A percentile compares a stretch with the other conserved stretches of the same genome.
These are phyloP conservation scores for Coptodon rendalli DNA, from an alignment of 2,113 vertebrate genomes.

Conservation along the genomic window DNA sequence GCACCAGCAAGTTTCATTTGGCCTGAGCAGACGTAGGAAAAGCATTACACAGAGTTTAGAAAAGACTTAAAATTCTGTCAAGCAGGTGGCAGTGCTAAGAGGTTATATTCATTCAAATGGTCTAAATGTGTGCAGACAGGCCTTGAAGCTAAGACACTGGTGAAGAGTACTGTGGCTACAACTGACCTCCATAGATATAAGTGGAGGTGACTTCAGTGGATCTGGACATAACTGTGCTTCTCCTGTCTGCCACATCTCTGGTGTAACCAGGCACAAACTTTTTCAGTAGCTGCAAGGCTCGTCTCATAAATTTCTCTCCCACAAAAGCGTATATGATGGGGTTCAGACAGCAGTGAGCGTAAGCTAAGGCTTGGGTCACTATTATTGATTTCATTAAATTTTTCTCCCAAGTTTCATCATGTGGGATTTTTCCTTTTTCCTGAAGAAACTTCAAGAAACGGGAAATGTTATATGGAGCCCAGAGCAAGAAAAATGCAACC, in stretches of 20 bases:
- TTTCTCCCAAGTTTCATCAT: background rate
- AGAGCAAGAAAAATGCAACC: constrained; percentile 77
- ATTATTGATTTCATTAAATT: background rate
- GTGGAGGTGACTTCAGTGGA: constrained; percentile 38
- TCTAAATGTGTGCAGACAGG: background rate
- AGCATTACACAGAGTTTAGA: background rate
- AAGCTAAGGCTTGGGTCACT: constrained; percentile 62
- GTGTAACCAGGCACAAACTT: constrained; percentile 2
- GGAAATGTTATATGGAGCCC: constrained; percentile 78
- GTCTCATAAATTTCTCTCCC: constrained; percentile 67
- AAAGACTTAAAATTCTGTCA: background rate
- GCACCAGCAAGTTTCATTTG: background rate
- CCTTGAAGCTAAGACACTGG: background rate
- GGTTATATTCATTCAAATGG: background rate
- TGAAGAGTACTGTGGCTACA: background rate
- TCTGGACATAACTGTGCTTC: constrained; percentile 44
- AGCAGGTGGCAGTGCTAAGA: background rate
- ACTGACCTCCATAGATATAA: background rate
- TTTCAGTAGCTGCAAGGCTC: constrained; percentile 34
- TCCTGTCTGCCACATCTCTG: constrained; percentile 12
- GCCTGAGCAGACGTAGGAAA: background rate
- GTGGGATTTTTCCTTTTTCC: fast-evolving
- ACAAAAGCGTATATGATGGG: constrained; percentile 75
- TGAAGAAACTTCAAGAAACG: constrained; percentile 40
- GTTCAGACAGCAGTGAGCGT: constrained; percentile 72